Evolutionary conservation across 2,797 vertebrate species (phyloP).

Genomic region (Gymnothorax reevesii): DNA sequence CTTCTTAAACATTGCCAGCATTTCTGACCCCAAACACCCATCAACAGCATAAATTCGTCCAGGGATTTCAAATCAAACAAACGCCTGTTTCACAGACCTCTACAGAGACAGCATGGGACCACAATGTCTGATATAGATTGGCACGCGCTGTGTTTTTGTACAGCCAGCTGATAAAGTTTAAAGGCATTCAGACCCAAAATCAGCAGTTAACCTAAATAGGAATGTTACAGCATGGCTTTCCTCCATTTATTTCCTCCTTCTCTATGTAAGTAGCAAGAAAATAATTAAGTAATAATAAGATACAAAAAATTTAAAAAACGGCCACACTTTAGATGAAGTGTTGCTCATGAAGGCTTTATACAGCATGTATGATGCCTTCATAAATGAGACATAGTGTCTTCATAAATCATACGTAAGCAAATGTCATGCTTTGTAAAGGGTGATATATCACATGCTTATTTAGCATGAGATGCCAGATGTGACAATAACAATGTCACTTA

Average conservation of each 20-base stretch:
- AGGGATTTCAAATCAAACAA: neutral
- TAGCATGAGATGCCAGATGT: too few species aligned
- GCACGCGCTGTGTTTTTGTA: neutral
- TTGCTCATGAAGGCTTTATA: too few species aligned
- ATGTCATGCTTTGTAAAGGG: too few species aligned
- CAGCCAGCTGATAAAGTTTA: neutral
- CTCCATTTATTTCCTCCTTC: neutral
- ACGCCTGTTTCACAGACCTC: neutral
- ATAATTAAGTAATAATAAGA: too few species aligned
- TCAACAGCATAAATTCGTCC: neutral
- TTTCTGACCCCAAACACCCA: neutral
- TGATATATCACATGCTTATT: too few species aligned
- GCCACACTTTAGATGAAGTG: too few species aligned
- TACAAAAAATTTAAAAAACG: too few species aligned
- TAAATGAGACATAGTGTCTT: too few species aligned
- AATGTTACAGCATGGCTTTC: neutral
- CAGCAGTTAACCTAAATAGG: neutral
- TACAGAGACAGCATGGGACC: neutral
- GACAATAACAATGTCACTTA: too few species aligned
- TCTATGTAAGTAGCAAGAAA: neutral
- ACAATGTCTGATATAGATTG: neutral
- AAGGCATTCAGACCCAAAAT: neutral
- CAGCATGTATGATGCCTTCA: too few species aligned
- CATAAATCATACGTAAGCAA: too few species aligned
- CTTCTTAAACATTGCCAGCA: neutral